Evolutionary conservation across 2,113 vertebrate genomes (phyloP), one percentile per base, ranked within the genome.

Genomic region (Symphodus melops): DNA sequence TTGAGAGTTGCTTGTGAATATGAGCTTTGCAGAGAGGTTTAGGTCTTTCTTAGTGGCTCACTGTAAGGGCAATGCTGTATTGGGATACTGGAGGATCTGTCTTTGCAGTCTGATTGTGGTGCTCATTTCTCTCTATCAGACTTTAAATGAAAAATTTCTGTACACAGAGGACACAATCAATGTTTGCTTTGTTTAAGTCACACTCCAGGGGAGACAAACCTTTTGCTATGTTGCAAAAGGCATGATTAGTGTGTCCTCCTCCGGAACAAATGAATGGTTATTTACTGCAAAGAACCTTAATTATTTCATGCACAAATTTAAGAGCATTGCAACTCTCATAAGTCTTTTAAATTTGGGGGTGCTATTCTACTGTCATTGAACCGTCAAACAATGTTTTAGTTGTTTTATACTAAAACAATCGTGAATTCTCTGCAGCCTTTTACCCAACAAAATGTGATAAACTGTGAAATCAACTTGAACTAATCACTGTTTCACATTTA

Each of bases 401-500:
- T 16, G 11, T 28, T 16, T 56, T 7, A 14, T 19, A 17, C 28
- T 19, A 17, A 37, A 57, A 21, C 12, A 36, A 17, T 33, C 16
- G 3, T n/a, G n/a, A n/a, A n/a, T 9, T 36, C 19, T 21, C 3
- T 21, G 33, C 48, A 19, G 9, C 53, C 9, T n/a, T 28, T 62
- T 11, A 51, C 48, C 20, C 28, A 10, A 9, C 8, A 53, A 41
- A 64, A 41, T 28, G 1, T n/a, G 5, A 65, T 70, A n/a, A 46
- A 48, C 19, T 52, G 21, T 39, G 23, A 36, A 21, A 28, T 41
- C 20, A 54, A 48, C 44, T 11, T 46, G 59, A 8, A 64, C 46
- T 25, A 65, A 72, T 68, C 37, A 16, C 7, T 69, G 21, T 75
- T 41, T 73, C 28, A 42, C 39, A 44, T 39, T 23, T 6, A 63